Evolutionary conservation across 2,113 vertebrate species (phyloP), one percentile per base, ranked within the genome.

Genomic region (Bothrops jararaca): DNA sequence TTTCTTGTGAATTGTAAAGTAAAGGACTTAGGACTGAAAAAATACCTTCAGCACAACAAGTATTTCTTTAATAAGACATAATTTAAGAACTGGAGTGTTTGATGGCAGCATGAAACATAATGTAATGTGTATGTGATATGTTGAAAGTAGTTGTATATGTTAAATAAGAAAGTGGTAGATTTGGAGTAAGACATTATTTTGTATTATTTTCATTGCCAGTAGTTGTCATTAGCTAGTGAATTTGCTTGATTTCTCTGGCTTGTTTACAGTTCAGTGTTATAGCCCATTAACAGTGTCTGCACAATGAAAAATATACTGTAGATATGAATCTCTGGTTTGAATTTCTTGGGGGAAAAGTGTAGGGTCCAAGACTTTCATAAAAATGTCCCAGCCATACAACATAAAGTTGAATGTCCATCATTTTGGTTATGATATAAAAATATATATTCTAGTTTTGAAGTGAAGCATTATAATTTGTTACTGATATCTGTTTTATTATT

Each of bases 31-130:
- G 94, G 95, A 95, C 92, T 95, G 96, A 92, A 94, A 94, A 94
- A 96, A 94, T 94, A 94, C 93, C 95, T 94, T 97, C 93, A 6
- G 50, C n/a, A 9, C 93, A 96, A 93, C 94, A 85, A 92, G 94
- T 94, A 91, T 95, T 96, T 95, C 96, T 95, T 96, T 97, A 97
- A 96, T 96, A 96, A 96, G 94, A 92, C 93, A 96, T 96, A 96
- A 96, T 95, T 97, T 94, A 96, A 92, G 26, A 74, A 0, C 92
- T 50, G 93, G 89, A 93, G 91, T 92, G 48, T 87, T 91, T 91
- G 94, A 91, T 91, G 93, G 93, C 92, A 89, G 92, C 22, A 53
- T 91, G 94, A 92, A 91, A 48, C 91, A 92, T 93, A 94, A 95
- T 52, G 93, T 94, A 94, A 91, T 86, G 20, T 91, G 45, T 52